Evolutionary conservation across 2,888 invertebrate genomes (phyloP), one percentile per base, ranked within the genome.

Genomic region (Scelioninae gen. 1): DNA sequence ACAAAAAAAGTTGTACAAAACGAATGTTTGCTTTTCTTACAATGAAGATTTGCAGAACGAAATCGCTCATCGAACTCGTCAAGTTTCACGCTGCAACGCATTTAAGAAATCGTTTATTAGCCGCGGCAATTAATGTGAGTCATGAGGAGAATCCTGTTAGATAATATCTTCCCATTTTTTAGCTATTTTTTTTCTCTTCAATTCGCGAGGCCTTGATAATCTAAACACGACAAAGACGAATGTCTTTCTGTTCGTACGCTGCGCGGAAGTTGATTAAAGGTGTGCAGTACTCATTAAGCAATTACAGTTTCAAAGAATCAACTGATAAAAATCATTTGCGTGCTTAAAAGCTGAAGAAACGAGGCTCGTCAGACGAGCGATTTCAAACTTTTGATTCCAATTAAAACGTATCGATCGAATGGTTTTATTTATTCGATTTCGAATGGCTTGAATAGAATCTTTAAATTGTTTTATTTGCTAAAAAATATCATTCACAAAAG

Each of bases 231-330:
- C 80, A 69, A 60, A 84, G 83, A 84, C 83, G 77, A 84, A 81
- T 81, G 80, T 77, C 77, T 77, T 34, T 66, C 66, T 16, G 62
- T 31, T 32, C 40, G 68, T 47, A 74, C 56, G 62, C 16, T 47
- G 83, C 66, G 74, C 81, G 84, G 84, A 78, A 84, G 84, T 81
- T 78, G 81, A 78, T 81, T 81, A 81, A 75, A 81, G 75, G 84
- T 81, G 78, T 78, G 56, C 71, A 32, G 63, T 75, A 63, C 75
- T 81, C 78, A 78, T 81, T 84, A 78, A 78, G 80, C 55, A 78
- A 81, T 84, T 84, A 84, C 69, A 69, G 51, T 83, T 83, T 77
- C 83, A 74, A 69, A 77, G 83, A 83, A 83, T 63, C 74, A 47
- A 63, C 74, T 43, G 83, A 83, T 83, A 80, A 80, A 83, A 83